Base-by-base conservation (phyloP, 2,113 vertebrate genomes). In the Calidris pygmaea region DNA sequence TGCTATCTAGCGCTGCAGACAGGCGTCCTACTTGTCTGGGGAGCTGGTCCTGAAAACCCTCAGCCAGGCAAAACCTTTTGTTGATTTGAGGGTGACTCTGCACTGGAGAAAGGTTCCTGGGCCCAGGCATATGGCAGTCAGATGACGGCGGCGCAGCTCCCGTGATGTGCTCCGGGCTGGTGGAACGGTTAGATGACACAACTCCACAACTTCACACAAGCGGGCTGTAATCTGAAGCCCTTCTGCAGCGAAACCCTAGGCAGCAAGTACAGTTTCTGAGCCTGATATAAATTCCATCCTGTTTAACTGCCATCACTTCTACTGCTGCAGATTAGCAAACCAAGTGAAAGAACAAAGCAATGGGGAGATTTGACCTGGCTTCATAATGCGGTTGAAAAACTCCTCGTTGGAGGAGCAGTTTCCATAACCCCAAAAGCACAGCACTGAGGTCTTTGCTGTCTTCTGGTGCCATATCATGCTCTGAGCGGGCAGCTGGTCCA, bases 81-180 rank as follows among this genome's bases (percentile, higher is more conserved):
- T 83, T 92, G 70, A 24, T 89, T 71, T 59, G 73, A 78, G 91
- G 84, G 43, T 93, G 89, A 26, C 85, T 68, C 19, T 76, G 86
- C 21, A 3, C 66, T 34, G 52, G 74, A 32, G 53, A 60, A 80
- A 83, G 17, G 34, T 74, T 95, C 82, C 60, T 0, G 1, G 81
- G 56, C 85, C 55, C 8, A 20, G 87, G 75, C 95, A 93, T 95
- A 88, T 95, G 93, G 96, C 85, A 90, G 68, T 96, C 96, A 94
- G 95, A 96, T 96, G 95, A 93, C 3, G 26, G 22, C 1, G 1
- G 48, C 1, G 4, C 62, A 45, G 88, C 77, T 90, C 73, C 56
- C n/a, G 11, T 32, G 60, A 78, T 79, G 73, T 39, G 50, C 79
- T 93, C 56, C 27, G 92, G 37, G 10, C 86, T 77, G 73, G 19